phyloP scores from a whole-genome alignment of 2,113 vertebrate species.

The Melanostigma gelatinosum region DNA sequence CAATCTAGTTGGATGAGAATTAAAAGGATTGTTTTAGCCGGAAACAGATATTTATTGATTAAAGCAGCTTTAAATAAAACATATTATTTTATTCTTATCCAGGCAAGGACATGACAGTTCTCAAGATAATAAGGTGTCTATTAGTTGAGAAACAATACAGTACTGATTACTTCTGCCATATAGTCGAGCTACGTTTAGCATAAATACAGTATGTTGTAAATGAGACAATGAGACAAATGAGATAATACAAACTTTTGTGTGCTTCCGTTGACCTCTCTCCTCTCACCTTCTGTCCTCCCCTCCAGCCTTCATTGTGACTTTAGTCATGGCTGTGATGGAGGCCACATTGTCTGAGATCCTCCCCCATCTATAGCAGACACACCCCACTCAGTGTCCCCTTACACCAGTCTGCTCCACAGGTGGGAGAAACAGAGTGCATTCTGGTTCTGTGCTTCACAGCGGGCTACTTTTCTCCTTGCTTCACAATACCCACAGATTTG shows the following conservation, averaged over 20 bases:
- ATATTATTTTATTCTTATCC: not conserved
- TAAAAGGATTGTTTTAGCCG: not conserved
- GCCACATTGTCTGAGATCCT: slow-evolving; percentile 13
- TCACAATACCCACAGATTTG: slow-evolving; percentile 60
- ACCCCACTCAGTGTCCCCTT: slow-evolving; percentile 4
- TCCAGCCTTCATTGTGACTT: not conserved
- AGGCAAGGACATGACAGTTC: not conserved
- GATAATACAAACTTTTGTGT: not conserved
- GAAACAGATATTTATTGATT: not conserved
- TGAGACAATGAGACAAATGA: too few species aligned
- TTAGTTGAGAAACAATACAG: not conserved
- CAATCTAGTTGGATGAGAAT: not conserved
- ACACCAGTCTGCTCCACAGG: slow-evolving; percentile 38
- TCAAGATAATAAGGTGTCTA: not conserved
- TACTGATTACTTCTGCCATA: not conserved
- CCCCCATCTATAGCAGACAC: slow-evolving; percentile 9
- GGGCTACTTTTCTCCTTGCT: slow-evolving; percentile 36
- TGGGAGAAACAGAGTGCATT: slow-evolving; percentile 21
- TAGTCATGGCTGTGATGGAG: slow-evolving; percentile 5
- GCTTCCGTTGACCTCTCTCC: slow-evolving; percentile 19
- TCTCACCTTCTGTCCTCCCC: not conserved
- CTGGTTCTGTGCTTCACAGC: slow-evolving; percentile 40
- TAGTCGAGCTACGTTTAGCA: not conserved
- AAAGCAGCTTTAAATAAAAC: not conserved
- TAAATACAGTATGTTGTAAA: not conserved